Percentiles rank a stretch among this genome's conserved stretches.
phyloP scores from a whole-genome alignment of 1,140 invertebrate species.

The Condylostylus longicornis region DNA sequence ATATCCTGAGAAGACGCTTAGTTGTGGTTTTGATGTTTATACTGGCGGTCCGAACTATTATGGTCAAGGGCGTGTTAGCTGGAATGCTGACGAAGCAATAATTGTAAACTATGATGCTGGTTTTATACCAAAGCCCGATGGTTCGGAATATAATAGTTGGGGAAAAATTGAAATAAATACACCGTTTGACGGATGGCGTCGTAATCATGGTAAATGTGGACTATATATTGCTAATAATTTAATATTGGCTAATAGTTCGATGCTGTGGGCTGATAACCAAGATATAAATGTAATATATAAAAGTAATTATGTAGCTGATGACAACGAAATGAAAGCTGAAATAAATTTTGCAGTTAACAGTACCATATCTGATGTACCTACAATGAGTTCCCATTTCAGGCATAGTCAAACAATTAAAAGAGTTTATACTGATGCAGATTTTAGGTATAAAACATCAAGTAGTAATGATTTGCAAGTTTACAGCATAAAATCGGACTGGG shows the following conservation, averaged over 20 bases:
- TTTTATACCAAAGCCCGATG: slow-evolving; percentile 8
- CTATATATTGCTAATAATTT: slow-evolving; percentile 23
- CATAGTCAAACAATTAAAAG: slow-evolving; percentile 36
- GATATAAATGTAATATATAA: slow-evolving; percentile 36
- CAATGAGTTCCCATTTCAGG: slow-evolving; percentile 36
- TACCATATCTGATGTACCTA: slow-evolving; percentile 40
- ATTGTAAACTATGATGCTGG: slow-evolving; percentile 34
- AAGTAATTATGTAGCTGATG: slow-evolving; percentile 30
- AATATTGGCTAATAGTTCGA: slow-evolving; percentile 24
- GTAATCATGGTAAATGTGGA: slow-evolving; percentile 42
- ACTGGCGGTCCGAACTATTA: slow-evolving; percentile 32
- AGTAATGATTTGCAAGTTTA: slow-evolving; percentile 32
- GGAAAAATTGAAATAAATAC: slow-evolving; percentile 42
- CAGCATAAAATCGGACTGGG: slow-evolving; percentile 40
- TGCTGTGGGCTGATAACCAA: slow-evolving; percentile 44
- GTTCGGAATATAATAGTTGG: slow-evolving; percentile 33
- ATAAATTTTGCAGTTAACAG: slow-evolving; percentile 39
- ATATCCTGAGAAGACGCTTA: slow-evolving; percentile 55
- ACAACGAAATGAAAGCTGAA: slow-evolving; percentile 31
- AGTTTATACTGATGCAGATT: slow-evolving; percentile 35
- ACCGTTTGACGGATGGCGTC: slow-evolving; percentile 57
- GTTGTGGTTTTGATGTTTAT: slow-evolving; percentile 41
- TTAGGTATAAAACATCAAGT: slow-evolving; percentile 26
- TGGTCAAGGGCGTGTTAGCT: slow-evolving; percentile 35
- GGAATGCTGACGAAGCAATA: slow-evolving; percentile 39